Evolutionary conservation across 37 sponge, comb jelly and placozoan species (phyloP).

Genomic region (Cliona cf. orientalis): DNA sequence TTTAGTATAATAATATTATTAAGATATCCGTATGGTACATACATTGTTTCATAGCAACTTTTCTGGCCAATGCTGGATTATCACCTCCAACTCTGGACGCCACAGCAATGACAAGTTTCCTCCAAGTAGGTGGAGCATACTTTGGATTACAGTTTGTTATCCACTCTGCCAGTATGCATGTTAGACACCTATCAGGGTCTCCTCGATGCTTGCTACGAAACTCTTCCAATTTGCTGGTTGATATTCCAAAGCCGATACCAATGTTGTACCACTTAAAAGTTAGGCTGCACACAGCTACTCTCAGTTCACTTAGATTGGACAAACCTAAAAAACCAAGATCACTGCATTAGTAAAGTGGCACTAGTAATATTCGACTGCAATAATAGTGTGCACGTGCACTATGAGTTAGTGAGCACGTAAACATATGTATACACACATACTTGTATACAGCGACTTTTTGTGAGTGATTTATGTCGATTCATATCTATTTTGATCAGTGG

Average conservation of each 20-base stretch:
- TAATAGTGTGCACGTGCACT: too few species aligned
- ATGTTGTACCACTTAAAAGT: conserved; percentile 18
- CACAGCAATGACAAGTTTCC: conserved; percentile 7
- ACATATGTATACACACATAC: too few species aligned
- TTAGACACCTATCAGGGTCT: conserved; percentile 13
- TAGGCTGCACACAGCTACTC: conserved; percentile 12
- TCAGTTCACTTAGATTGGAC: not conserved
- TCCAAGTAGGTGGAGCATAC: not conserved
- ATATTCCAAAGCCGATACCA: conserved; percentile 5
- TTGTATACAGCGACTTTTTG: too few species aligned
- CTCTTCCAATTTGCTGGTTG: not conserved
- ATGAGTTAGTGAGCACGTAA: too few species aligned
- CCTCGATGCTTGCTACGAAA: not conserved
- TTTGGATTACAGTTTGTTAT: conserved; percentile 1
- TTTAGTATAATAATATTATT: too few species aligned
- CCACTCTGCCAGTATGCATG: conserved; percentile 23
- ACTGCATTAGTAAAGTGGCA: too few species aligned
- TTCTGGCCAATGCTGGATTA: conserved; percentile 17
- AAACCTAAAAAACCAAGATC: too few species aligned
- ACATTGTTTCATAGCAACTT: conserved; percentile 9
- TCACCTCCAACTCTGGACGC: conserved; percentile 10
- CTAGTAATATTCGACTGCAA: too few species aligned
- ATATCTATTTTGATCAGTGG: too few species aligned
- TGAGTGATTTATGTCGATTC: too few species aligned
- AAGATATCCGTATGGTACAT: too few species aligned